Percentiles rank a stretch among this genome's conserved stretches.
These are phyloP conservation scores for Rallus limicola DNA, from an alignment of 2,113 vertebrate genomes.

Conservation along the genomic window DNA sequence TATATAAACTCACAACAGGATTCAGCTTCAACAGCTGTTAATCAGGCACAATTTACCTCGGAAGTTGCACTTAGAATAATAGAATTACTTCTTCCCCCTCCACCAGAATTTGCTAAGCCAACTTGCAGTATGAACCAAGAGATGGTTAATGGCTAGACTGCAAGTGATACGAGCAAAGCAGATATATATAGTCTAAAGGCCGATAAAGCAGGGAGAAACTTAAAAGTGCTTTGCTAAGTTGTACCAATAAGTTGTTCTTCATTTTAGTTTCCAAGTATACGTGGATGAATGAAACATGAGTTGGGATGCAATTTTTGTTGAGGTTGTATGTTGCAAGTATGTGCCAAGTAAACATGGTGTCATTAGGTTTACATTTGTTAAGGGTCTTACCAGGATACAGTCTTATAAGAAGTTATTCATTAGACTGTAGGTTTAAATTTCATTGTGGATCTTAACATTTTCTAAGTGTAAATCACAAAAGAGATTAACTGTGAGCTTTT, in stretches of 20 bases:
- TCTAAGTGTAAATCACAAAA: background rate
- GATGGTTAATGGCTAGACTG: background rate
- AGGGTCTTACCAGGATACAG: background rate
- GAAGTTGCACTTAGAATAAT: background rate
- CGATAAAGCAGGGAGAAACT: background rate
- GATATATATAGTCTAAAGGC: background rate
- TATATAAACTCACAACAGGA: background rate
- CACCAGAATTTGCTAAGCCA: background rate
- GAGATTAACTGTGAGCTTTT: slow-evolving; percentile 6
- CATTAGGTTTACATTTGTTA: background rate
- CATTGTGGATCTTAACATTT: background rate
- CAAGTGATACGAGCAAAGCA: background rate
- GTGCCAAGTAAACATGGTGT: background rate
- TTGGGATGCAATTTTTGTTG: background rate
- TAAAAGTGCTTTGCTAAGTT: background rate
- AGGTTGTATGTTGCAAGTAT: background rate
- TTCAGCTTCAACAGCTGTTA: background rate
- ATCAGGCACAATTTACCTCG: background rate
- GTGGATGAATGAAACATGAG: background rate
- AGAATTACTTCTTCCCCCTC: too few relatives aligned
- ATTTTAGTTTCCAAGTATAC: background rate
- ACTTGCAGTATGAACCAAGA: background rate
- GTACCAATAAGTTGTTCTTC: background rate
- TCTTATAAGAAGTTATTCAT: background rate
- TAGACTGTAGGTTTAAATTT: background rate